Evolutionary conservation across 2,888 invertebrate genomes (phyloP), one percentile per base, ranked within the genome.

Genomic region (Eupithecia vulgata): DNA sequence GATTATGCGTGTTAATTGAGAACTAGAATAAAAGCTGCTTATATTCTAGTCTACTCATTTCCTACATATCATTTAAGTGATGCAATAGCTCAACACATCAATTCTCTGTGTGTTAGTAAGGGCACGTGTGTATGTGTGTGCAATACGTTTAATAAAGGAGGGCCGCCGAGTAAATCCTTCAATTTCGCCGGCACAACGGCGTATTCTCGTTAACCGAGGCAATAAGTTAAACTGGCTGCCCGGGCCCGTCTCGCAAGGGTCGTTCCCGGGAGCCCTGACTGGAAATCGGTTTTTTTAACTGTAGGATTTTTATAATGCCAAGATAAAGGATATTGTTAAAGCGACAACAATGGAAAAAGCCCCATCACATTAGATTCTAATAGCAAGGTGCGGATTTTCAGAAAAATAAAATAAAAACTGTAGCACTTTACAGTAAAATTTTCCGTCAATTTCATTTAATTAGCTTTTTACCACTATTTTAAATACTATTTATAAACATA

Each of bases 121-220:
- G 65, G 62, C 62, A 64, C 62, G 90, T 90, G 89, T 90, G 84
- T 78, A 61, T 8, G 73, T 37, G 94, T 92, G 93, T 93, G 93
- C 94, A 93, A 90, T 93, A 92, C 91, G 93, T 93, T 94, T 94
- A 94, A 94, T 94, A 94, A 94, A 94, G 94, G 93, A 93, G 93
- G 94, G 94, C 92, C 93, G 92, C 89, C 90, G 90, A 94, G 94
- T 94, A 94, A 94, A 94, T 94, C 94, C 94, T 94, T 94, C 93
- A 94, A 93, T 94, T 94, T 93, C 91, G 94, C 90, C 91, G 91
- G 93, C 93, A 91, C 94, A 91, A 90, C 93, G 93, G 92, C 92
- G 93, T 91, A 92, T 94, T 93, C 94, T 93, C 94, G 94, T 94
- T 94, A 94, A 93, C 93, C 90, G 93, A 92, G 90, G 94, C 94